Evolutionary conservation across 2,888 invertebrate genomes (phyloP), one percentile per base, ranked within the genome.

Genomic region (Drosophila nr. fundita): DNA sequence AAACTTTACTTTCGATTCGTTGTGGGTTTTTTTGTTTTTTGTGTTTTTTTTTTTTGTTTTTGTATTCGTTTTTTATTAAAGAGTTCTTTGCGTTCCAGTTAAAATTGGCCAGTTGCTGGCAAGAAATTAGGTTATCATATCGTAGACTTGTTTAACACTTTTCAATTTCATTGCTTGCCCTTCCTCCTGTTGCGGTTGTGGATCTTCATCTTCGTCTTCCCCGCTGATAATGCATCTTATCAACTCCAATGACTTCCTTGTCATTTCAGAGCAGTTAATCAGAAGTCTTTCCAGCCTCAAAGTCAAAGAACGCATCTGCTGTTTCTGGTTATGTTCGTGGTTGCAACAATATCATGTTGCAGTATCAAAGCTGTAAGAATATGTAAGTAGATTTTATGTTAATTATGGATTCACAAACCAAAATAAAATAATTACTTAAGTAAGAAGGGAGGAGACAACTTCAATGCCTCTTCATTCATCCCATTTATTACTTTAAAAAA

Each of bases 151-250:
- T 80, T 88, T 54, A 76, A 90, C 90, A 90, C 83, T 73, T 84
- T 89, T 89, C 70, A 90, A 84, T 90, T 83, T 78, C 58, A 79
- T 81, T 61, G 68, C 57, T 52, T 65, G 67, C 55, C 50, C 21
- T 36, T 66, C 72, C 76, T 68, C 68, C 61, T 73, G 71, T 49
- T 71, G 79, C 67, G 79, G 78, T 75, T 83, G 87, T 76, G 68
- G 80, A 84, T 91, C 90, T 81, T 91, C 91, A 89, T 91, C 91
- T 86, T 92, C 91, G 89, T 92, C 91, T 82, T 91, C 92, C 89
- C 82, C 91, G 89, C 83, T 92, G 87, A 91, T 91, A 90, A 69
- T 88, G 87, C 92, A 91, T 91, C 84, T 90, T 90, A 89, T 88
- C 89, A 88, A 80, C 77, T 83, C 80, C 67, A 83, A 69, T 66